phyloP scores from a whole-genome alignment of 2,113 vertebrate genomes.

The Charadrius vociferus region DNA sequence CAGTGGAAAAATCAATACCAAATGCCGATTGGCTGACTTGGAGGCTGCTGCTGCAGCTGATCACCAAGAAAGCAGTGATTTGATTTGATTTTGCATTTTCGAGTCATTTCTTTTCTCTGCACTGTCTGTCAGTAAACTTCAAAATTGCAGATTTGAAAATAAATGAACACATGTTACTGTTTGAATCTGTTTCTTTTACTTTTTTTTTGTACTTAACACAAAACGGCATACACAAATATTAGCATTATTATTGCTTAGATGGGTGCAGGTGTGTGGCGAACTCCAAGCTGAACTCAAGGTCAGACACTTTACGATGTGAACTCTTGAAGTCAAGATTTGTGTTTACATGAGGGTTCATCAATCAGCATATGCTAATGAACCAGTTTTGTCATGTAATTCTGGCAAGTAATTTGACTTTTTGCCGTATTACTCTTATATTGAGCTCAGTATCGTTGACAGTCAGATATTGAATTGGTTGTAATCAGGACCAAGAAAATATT shows the following conservation, averaged over 20 bases:
- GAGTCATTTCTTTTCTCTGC: slow-evolving; percentile 38
- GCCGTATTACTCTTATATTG: slow-evolving; percentile 20
- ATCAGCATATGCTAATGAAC: slow-evolving; percentile 28
- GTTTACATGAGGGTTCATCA: slow-evolving; percentile 48
- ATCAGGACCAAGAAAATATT: slow-evolving; percentile 44
- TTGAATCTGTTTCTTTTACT: slow-evolving; percentile 32
- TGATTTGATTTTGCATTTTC: slow-evolving; percentile 63
- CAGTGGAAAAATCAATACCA: slow-evolving; percentile 66
- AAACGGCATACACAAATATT: slow-evolving; percentile 37
- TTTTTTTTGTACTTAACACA: slow-evolving; percentile 1
- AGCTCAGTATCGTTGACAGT: background rate
- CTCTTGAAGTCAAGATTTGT: slow-evolving; percentile 37
- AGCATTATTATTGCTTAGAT: slow-evolving; percentile 24
- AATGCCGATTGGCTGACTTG: slow-evolving; percentile 10
- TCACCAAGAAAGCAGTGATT: slow-evolving; percentile 53
- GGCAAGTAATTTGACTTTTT: slow-evolving; percentile 56
- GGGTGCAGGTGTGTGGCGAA: slow-evolving; percentile 59
- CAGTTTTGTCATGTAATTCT: slow-evolving; percentile 33
- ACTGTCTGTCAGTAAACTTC: slow-evolving; percentile 55
- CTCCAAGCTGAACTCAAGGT: slow-evolving; percentile 58
- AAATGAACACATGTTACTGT: slow-evolving; percentile 47
- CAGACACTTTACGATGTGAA: slow-evolving; percentile 52
- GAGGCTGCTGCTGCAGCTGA: slow-evolving; percentile 58
- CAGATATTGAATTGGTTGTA: slow-evolving; percentile 35
- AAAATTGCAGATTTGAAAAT: slow-evolving; percentile 64